Evolutionary conservation across 2,113 vertebrate genomes (phyloP).

Genomic region (Panthera uncia): DNA sequence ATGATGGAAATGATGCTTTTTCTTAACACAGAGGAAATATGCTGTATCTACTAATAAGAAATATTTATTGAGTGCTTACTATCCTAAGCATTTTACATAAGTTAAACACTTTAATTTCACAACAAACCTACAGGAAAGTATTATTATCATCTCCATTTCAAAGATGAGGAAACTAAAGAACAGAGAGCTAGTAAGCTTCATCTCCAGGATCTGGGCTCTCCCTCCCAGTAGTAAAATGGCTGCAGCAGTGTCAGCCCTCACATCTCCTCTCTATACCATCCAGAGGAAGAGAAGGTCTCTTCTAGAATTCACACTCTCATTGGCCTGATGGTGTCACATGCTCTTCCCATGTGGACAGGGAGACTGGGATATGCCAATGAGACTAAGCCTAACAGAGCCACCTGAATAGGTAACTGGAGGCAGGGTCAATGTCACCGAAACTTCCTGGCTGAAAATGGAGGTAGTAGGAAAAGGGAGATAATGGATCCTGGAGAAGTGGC

Average conservation of each 20-base stretch:
- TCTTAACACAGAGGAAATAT: background rate
- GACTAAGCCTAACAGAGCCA: background rate
- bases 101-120: background rate
- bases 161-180: background rate
- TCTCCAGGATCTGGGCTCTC: background rate
- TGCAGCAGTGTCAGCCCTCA: background rate
- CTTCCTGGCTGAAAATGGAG: background rate
- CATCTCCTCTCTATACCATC: background rate
- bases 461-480: background rate
- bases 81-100: background rate
- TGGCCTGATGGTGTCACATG: background rate
- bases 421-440: background rate
- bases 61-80: background rate
- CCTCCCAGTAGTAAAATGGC: background rate
- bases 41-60: background rate
- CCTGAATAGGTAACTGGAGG: background rate
- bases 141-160: background rate
- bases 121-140: background rate
- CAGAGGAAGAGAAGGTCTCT: background rate
- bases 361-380: background rate
- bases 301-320: background rate
- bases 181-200: background rate
- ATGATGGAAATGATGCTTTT: background rate
- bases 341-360: background rate
- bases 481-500: background rate